phyloP scores from a whole-genome alignment of 2,113 vertebrate genomes.

The Phrynosoma platyrhinos region DNA sequence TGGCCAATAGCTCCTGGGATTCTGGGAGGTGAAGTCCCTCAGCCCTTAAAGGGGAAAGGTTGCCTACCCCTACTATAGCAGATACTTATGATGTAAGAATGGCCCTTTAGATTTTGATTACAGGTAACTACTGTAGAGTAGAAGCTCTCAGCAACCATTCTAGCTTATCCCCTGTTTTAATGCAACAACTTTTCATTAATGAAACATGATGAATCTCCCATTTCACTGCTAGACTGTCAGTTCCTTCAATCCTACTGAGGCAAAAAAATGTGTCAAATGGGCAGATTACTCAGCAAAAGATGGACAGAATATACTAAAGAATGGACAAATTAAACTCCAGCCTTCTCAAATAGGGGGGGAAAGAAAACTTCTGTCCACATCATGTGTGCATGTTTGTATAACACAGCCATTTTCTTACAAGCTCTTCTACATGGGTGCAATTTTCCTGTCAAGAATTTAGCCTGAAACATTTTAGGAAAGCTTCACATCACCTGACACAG shows the following conservation, averaged over 20 bases:
- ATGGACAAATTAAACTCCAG: conserved; percentile 64
- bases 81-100: background rate
- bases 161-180: conserved; percentile 23
- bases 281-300: conserved; percentile 60
- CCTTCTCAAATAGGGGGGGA: conserved; percentile 44
- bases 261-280: conserved; percentile 51
- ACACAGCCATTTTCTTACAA: conserved; percentile 34
- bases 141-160: background rate
- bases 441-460: conserved; percentile 58
- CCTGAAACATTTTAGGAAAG: conserved; percentile 46
- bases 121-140: conserved; percentile 19
- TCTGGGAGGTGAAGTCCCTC: no score
- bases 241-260: conserved; percentile 42
- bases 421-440: conserved; percentile 46
- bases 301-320: conserved; percentile 50
- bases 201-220: conserved; percentile 41
- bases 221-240: conserved; percentile 37
- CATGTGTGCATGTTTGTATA: background rate
- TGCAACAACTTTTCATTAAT: conserved; percentile 8
- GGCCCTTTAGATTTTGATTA: background rate
- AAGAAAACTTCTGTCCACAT: background rate
- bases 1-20: no score
- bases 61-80: no score
- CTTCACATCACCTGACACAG: conserved; percentile 48
- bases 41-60: no score